phyloP scores from a whole-genome alignment of 2,797 vertebrate genomes.

The Spinus olivaceus region DNA sequence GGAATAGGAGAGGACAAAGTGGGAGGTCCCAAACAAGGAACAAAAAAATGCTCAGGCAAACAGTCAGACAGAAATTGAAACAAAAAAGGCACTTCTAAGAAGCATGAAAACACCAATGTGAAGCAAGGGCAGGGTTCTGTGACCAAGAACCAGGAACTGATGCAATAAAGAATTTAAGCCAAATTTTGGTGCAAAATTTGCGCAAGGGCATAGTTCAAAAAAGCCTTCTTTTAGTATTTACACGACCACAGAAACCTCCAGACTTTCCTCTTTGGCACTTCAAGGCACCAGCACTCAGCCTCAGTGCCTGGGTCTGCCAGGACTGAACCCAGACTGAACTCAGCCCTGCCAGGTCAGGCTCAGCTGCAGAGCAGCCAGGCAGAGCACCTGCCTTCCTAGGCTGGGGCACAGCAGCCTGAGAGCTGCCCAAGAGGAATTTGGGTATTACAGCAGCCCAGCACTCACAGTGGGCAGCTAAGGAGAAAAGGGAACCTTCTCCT shows the following conservation, averaged over 20 bases:
- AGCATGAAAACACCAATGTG: accelerated
- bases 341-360: background rate
- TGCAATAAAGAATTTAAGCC: background rate
- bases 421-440: background rate
- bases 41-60: background rate
- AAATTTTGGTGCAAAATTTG: background rate
- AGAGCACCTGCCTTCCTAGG: background rate
- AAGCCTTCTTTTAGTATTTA: background rate
- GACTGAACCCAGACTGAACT: background rate
- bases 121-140: background rate
- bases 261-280: background rate
- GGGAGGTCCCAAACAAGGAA: background rate
- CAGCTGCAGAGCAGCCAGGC: background rate
- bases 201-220: background rate
- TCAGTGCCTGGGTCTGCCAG: background rate
- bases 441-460: background rate
- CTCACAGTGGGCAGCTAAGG: background rate
- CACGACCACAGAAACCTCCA: background rate
- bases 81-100: background rate
- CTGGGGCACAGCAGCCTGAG: background rate
- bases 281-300: background rate
- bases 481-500: background rate
- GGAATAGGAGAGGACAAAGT: background rate
- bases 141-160: background rate
- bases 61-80: background rate